Conservation (phyloP, 2,888 invertebrate genomes). For the Capitulum mitella region DNA sequence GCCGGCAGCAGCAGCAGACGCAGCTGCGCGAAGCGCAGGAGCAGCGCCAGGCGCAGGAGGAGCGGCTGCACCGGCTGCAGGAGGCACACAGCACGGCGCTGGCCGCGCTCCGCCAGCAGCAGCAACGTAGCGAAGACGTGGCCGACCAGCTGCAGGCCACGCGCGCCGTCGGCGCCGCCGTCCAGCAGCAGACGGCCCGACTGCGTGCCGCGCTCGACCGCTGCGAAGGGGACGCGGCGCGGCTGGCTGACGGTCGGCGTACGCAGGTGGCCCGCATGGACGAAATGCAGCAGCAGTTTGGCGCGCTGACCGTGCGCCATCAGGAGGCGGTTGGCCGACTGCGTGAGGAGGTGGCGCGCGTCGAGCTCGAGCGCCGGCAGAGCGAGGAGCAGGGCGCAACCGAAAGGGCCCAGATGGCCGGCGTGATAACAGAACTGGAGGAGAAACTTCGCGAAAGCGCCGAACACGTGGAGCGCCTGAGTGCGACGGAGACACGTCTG, state of each 20-base stretch:
- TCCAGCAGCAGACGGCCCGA: neutral
- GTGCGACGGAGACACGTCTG: neutral
- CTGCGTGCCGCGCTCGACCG: neutral
- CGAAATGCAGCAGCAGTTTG: neutral
- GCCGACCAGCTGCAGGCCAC: constrained; percentile 8
- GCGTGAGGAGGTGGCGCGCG: neutral
- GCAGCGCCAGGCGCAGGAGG: constrained; percentile 9
- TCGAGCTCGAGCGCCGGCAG: neutral
- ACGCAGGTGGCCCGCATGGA: neutral
- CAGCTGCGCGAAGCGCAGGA: constrained; percentile 17
- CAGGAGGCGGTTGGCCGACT: neutral
- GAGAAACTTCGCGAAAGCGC: neutral
- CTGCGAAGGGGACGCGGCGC: constrained; percentile 12
- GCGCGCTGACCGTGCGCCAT: neutral
- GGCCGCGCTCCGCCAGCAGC: neutral
- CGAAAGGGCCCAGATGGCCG: neutral
- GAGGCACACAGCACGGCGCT: neutral
- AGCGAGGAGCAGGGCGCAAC: neutral
- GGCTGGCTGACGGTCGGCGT: neutral
- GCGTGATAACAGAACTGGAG: neutral
- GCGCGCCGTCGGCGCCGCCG: neutral
- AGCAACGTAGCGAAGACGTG: neutral
- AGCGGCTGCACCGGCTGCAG: neutral
- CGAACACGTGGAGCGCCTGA: neutral
- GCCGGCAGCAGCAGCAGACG: constrained; percentile 19